Conservation (phyloP, 53 echinoderm and acorn worm genomes). For the Luidia sarsii region DNA sequence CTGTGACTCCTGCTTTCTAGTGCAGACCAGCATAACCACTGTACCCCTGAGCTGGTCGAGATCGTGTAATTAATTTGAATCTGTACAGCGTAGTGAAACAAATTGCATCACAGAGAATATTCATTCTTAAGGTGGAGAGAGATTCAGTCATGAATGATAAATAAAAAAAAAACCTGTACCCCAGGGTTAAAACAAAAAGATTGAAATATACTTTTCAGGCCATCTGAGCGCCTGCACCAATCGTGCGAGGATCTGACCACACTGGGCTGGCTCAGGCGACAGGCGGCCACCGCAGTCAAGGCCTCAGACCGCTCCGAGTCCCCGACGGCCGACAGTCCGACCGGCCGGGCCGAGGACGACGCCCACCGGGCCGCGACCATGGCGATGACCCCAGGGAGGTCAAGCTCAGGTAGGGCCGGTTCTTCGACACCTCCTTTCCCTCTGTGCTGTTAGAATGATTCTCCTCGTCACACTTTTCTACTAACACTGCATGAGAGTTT, state of each 20-base stretch:
- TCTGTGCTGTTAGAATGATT: background rate
- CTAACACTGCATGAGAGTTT: no score
- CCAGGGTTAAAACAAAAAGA: no score
- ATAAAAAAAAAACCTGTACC: no score
- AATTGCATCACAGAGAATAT: no score
- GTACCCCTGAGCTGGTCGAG: no score
- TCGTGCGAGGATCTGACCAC: constrained; percentile 77
- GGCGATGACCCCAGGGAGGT: constrained; percentile 24
- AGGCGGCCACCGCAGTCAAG: background rate
- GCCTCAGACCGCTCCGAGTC: background rate
- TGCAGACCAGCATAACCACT: no score
- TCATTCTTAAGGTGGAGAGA: background rate
- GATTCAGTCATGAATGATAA: no score
- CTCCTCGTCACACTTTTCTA: background rate
- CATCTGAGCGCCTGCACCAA: constrained; percentile 42
- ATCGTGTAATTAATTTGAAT: no score
- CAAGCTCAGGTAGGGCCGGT: constrained; percentile 33
- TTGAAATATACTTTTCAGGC: constrained; percentile 21
- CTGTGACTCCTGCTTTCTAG: no score
- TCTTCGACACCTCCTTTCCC: background rate
- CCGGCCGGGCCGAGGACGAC: background rate
- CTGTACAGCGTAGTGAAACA: no score
- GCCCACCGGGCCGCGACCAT: background rate
- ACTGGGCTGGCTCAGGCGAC: constrained; percentile 54
- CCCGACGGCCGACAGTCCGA: constrained; percentile 7